Percentiles rank a stretch among this genome's conserved stretches.
phyloP scores from a whole-genome alignment of 2,113 vertebrate species.

The Plecotus auritus region DNA sequence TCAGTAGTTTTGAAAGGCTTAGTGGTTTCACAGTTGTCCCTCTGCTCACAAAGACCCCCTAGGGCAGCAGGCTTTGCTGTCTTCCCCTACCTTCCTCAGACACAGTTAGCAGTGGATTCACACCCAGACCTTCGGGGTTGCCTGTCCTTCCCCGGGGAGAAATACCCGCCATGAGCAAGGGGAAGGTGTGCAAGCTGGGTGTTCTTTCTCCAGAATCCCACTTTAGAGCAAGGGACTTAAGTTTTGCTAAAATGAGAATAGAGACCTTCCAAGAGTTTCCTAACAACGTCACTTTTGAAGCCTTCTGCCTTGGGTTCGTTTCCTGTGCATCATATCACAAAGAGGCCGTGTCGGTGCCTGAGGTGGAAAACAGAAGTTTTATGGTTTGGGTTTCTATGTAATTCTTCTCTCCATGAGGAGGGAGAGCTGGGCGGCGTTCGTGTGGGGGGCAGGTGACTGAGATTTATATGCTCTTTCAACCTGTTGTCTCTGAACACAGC shows the following conservation, averaged over 20 bases:
- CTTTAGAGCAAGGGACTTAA: not conserved
- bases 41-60: not conserved
- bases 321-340: not conserved
- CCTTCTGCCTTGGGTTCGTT: not conserved
- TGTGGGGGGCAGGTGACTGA: not conserved
- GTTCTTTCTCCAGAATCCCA: not conserved
- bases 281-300: not conserved
- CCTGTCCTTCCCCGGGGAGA: not conserved
- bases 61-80: not conserved
- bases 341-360: not conserved
- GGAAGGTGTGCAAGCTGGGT: too few relatives aligned
- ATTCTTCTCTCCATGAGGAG: not conserved
- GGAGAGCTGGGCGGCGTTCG: not conserved
- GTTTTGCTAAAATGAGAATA: not conserved
- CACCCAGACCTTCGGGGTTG: too few relatives aligned
- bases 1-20: not conserved
- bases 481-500: not conserved
- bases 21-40: rapidly evolving
- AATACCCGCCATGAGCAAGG: rapidly evolving
- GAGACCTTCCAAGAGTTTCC: not conserved
- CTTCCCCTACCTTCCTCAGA: not conserved
- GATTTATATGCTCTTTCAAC: not conserved
- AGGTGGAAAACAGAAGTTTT: not conserved
- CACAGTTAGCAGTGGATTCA: rapidly evolving
- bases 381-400: not conserved